Percentiles rank a stretch among this genome's conserved stretches.
phyloP scores from a whole-genome alignment of 1,140 invertebrate genomes.

The Sycophila sp. region DNA sequence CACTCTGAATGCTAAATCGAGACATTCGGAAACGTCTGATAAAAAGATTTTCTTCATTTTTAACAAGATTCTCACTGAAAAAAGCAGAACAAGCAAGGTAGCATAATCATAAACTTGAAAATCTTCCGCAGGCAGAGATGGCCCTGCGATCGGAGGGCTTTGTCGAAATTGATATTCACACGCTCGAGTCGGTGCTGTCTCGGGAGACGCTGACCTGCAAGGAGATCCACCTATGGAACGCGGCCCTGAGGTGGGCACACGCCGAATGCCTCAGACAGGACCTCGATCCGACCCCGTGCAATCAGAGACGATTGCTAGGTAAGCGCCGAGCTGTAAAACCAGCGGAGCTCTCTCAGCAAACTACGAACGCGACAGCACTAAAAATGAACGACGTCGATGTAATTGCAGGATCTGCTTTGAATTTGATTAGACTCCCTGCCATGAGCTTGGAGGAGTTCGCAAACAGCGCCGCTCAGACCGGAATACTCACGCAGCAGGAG shows the following conservation, averaged over 20 bases:
- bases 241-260: constrained; percentile 88
- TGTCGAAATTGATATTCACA: constrained; percentile 90
- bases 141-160: constrained; percentile 92
- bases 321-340: constrained; percentile 30
- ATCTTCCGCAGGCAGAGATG: constrained; percentile 84
- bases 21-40: neutral
- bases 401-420: constrained; percentile 80
- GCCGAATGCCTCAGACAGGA: constrained; percentile 85
- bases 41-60: neutral
- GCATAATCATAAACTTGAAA: constrained; percentile 35
- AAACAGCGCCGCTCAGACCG: constrained; percentile 88
- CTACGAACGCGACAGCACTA: too few species aligned
- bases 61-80: neutral
- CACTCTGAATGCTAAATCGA: neutral
- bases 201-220: constrained; percentile 92
- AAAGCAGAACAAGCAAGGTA: too few species aligned
- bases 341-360: too few species aligned
- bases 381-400: constrained; percentile 67
- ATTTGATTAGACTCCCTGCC: constrained; percentile 88
- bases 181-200: constrained; percentile 85
- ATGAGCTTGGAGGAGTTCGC: constrained; percentile 93
- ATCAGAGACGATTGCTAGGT: constrained; percentile 63
- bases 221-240: constrained; percentile 89
- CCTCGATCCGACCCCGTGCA: constrained; percentile 77
- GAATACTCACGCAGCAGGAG: constrained; percentile 88